Percentiles rank a stretch among this genome's conserved stretches.
Conservation (phyloP, 2,797 vertebrate genomes). For the Xyrichtys novacula region DNA sequence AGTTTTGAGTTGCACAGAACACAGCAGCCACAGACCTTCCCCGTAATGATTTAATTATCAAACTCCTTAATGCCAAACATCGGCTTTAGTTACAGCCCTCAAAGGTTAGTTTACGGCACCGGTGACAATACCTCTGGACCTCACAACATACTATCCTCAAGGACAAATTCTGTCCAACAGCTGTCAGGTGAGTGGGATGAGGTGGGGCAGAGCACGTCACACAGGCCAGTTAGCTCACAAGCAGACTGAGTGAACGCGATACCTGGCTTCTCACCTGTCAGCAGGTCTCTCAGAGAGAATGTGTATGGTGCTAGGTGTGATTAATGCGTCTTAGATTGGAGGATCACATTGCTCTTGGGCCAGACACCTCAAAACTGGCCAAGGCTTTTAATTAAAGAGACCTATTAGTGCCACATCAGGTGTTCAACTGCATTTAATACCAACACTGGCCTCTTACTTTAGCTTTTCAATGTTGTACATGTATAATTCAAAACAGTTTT, state of each 20-base stretch:
- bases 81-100: conserved; percentile 88
- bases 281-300: conserved; percentile 45
- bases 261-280: conserved; percentile 63
- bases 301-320: conserved; percentile 85
- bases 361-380: conserved; percentile 89
- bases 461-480: background rate
- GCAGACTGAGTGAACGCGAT: conserved; percentile 58
- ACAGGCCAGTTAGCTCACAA: conserved; percentile 44
- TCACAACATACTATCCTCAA: conserved; percentile 86
- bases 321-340: conserved; percentile 88
- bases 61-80: conserved; percentile 87
- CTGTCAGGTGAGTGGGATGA: conserved; percentile 66
- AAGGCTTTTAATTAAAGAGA: conserved; percentile 92
- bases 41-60: conserved; percentile 95
- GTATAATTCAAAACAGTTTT: background rate
- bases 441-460: conserved; percentile 39
- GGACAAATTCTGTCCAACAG: conserved; percentile 72
- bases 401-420: conserved; percentile 83
- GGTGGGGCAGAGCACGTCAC: conserved; percentile 46
- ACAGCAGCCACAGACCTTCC: conserved; percentile 79
- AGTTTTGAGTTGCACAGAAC: conserved; percentile 87
- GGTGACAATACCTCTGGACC: conserved; percentile 78
- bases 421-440: conserved; percentile 67
- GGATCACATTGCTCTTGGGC: conserved; percentile 88
- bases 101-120: conserved; percentile 89